Evolutionary conservation across 2,888 invertebrate genomes (phyloP).

Genomic region (Drosophila buzzatii): DNA sequence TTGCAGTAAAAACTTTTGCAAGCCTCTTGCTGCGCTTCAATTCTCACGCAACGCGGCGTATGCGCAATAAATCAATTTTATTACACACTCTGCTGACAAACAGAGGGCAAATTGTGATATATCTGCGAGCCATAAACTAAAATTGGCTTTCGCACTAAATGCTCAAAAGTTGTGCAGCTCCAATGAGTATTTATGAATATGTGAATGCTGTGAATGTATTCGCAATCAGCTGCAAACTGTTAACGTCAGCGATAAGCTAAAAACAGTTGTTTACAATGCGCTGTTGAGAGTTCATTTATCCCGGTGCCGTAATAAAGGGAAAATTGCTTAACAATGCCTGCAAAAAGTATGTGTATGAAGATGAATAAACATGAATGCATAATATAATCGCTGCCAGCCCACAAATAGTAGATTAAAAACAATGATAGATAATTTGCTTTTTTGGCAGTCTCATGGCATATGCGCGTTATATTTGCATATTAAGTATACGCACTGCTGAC

Average conservation of each 20-base stretch:
- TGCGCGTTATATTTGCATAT: constrained; percentile 47
- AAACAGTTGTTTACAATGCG: constrained; percentile 30
- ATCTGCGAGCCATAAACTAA: constrained; percentile 35
- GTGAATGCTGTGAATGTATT: constrained; percentile 12
- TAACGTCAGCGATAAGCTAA: constrained; percentile 36
- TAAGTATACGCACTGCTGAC: constrained; percentile 43
- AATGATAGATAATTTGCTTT: constrained; percentile 4
- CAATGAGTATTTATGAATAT: constrained; percentile 3
- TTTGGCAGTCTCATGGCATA: constrained; percentile 2
- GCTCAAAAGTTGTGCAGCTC: constrained; percentile 20
- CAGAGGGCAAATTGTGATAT: constrained; percentile 37
- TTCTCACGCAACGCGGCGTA: constrained; percentile 25
- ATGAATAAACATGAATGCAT: background rate
- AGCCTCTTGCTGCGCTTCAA: background rate
- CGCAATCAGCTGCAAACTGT: constrained; percentile 31
- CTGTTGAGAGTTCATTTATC: constrained; percentile 42
- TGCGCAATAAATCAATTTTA: constrained; percentile 51
- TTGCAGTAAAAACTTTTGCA: background rate
- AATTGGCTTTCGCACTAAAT: constrained; percentile 29
- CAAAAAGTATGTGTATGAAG: constrained; percentile 6
- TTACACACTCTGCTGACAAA: constrained; percentile 29
- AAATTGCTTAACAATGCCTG: constrained; percentile 27
- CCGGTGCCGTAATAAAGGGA: constrained; percentile 28
- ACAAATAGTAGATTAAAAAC: constrained; percentile 11
- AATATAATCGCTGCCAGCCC: constrained; percentile 4